Evolutionary conservation across 2,888 invertebrate genomes (phyloP).

Genomic region (Ophioninae sp.): DNA sequence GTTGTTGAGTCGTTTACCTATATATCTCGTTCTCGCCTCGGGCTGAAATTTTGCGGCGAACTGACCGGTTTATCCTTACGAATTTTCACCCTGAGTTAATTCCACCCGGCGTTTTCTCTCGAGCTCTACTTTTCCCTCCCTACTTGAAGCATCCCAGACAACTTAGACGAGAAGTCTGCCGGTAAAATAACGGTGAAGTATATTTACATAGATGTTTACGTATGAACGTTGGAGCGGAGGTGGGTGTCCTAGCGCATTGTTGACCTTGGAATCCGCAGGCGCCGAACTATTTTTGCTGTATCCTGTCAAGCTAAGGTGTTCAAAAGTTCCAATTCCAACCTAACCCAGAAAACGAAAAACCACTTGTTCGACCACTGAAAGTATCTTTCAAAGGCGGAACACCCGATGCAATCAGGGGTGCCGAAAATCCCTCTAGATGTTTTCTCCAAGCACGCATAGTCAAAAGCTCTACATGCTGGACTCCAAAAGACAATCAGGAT

Average conservation of each 20-base stretch:
- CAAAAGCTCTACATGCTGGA: too few relatives aligned
- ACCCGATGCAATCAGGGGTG: background rate
- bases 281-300: too few relatives aligned
- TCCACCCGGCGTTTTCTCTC: constrained; percentile 44
- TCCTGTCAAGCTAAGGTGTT: too few relatives aligned
- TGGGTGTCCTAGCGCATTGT: too few relatives aligned
- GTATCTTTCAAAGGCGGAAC: too few relatives aligned
- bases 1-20: constrained; percentile 36
- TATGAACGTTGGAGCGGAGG: too few relatives aligned
- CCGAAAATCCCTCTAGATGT: background rate
- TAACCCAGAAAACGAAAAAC: background rate
- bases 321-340: background rate
- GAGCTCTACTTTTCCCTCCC: constrained; percentile 29
- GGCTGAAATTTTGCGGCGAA: constrained; percentile 53
- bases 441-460: too few relatives aligned
- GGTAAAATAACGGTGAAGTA: constrained; percentile 27
- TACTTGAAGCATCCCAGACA: constrained; percentile 27
- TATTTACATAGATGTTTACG: background rate
- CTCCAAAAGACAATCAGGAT: too few relatives aligned
- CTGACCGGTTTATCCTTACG: constrained; percentile 31
- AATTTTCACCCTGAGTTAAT: constrained; percentile 51
- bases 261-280: too few relatives aligned
- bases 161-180: constrained; percentile 39
- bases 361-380: background rate
- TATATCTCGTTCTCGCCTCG: constrained; percentile 40